Conservation (phyloP, 53 echinoderm and acorn worm species). For the Pentamera pediparva region DNA sequence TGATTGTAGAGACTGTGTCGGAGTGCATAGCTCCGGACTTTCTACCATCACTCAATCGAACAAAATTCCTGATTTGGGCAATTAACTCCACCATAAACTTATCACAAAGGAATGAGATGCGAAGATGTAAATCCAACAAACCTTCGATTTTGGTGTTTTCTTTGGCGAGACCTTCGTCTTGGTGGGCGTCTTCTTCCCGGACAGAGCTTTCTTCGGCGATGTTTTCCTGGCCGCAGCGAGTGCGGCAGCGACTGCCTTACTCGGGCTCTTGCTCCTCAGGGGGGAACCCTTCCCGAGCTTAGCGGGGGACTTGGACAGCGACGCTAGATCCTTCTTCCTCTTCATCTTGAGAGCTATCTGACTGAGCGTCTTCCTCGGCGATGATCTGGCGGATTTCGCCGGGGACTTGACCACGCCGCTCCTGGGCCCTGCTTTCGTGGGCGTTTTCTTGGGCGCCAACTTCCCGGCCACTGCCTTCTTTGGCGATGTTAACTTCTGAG, state of each 20-base stretch:
- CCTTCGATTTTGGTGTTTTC: slow-evolving; percentile 26
- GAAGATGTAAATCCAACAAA: background rate
- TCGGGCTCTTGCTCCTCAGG: too few species aligned
- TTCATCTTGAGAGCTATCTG: too few species aligned
- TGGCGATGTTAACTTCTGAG: slow-evolving; percentile 33
- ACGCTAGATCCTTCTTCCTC: too few species aligned
- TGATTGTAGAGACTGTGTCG: too few species aligned
- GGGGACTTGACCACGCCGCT: too few species aligned
- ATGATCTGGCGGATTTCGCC: background rate
- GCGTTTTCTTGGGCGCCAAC: background rate
- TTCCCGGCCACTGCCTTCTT: slow-evolving; percentile 39
- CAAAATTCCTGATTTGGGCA: background rate
- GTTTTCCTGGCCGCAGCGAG: background rate
- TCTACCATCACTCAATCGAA: background rate
- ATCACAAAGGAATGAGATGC: background rate
- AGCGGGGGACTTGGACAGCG: too few species aligned
- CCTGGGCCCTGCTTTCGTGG: slow-evolving; percentile 18
- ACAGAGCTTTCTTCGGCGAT: slow-evolving; percentile 18
- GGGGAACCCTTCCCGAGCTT: too few species aligned
- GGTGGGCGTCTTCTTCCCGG: slow-evolving; percentile 19
- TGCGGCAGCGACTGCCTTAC: background rate
- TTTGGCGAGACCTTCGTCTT: slow-evolving; percentile 2
- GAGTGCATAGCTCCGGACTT: too few species aligned
- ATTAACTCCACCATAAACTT: background rate
- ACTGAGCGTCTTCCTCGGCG: background rate